Conservation (phyloP, 2,888 invertebrate genomes). For the Coleophora flavipennella region DNA sequence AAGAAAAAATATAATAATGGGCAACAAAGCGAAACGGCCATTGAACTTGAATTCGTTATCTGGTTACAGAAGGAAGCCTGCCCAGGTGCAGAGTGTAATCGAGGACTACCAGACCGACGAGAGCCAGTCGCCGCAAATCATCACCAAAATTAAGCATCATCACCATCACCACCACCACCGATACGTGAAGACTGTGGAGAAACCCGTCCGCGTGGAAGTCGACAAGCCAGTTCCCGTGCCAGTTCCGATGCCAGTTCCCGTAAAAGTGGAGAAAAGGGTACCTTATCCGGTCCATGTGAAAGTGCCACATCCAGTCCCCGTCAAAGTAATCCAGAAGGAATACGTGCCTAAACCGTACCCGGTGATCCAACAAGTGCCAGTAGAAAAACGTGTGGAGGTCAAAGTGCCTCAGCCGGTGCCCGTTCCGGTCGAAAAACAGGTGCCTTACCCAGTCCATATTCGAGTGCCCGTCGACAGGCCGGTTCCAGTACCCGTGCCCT, state of each 20-base stretch:
- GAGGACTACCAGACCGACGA: constrained; percentile 40
- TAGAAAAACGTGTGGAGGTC: constrained; percentile 51
- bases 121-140: constrained; percentile 32
- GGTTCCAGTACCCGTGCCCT: constrained; percentile 55
- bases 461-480: constrained; percentile 48
- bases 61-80: constrained; percentile 42
- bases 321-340: constrained; percentile 64
- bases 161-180: constrained; percentile 78
- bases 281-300: constrained; percentile 44
- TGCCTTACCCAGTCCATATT: constrained; percentile 23
- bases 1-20: constrained; percentile 39
- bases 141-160: constrained; percentile 72
- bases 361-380: constrained; percentile 55
- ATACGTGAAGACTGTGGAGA: constrained; percentile 74
- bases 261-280: constrained; percentile 27
- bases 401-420: constrained; percentile 55
- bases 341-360: constrained; percentile 64
- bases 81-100: constrained; percentile 27
- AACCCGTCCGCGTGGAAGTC: constrained; percentile 68
- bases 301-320: constrained; percentile 62
- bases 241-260: constrained; percentile 56
- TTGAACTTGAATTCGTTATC: constrained; percentile 37
- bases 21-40: constrained; percentile 39
- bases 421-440: constrained; percentile 49
- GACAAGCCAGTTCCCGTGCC: constrained; percentile 62